These are phyloP conservation scores for Lathamus discolor DNA, from an alignment of 2,113 vertebrate genomes.

Conservation along the genomic window DNA sequence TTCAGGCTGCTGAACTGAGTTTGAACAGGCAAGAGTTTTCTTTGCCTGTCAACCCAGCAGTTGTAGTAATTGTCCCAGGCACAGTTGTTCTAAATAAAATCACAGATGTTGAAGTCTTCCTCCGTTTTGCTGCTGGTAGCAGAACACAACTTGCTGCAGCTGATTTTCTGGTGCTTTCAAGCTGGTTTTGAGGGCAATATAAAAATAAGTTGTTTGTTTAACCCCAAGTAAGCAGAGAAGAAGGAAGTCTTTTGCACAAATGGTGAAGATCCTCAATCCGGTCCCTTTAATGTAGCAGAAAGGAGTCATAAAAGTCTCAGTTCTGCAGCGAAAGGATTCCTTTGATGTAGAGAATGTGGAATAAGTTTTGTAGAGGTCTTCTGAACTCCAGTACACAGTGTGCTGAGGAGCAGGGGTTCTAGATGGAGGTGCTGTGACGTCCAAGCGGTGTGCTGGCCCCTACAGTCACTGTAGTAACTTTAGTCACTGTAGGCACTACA, in stretches of 20 bases:
- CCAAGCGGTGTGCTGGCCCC: not conserved
- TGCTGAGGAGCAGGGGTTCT: not conserved
- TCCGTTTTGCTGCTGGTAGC: constrained; percentile 8
- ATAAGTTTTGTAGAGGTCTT: not conserved
- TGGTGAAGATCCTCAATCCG: not conserved
- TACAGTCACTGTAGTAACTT: not conserved
- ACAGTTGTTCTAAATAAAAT: constrained; percentile 33
- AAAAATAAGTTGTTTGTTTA: constrained; percentile 51
- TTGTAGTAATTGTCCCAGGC: not conserved
- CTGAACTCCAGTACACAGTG: fast-evolving
- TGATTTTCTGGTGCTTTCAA: constrained; percentile 44
- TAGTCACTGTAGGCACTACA: not conserved
- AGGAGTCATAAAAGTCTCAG: constrained; percentile 27
- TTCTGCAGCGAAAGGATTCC: constrained; percentile 7
- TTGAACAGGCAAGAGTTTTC: not conserved
- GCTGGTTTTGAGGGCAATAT: not conserved
- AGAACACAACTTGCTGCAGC: not conserved
- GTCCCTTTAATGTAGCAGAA: constrained; percentile 20
- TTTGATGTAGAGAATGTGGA: constrained; percentile 33
- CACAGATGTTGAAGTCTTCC: not conserved
- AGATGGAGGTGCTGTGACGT: not conserved
- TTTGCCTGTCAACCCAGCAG: not conserved
- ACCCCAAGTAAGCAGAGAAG: constrained; percentile 12
- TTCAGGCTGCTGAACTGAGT: not conserved
- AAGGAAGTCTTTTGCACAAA: constrained; percentile 29